These are phyloP conservation scores for Mizuhopecten yessoensis DNA, from an alignment of 1,140 invertebrate genomes.

Conservation along the genomic window DNA sequence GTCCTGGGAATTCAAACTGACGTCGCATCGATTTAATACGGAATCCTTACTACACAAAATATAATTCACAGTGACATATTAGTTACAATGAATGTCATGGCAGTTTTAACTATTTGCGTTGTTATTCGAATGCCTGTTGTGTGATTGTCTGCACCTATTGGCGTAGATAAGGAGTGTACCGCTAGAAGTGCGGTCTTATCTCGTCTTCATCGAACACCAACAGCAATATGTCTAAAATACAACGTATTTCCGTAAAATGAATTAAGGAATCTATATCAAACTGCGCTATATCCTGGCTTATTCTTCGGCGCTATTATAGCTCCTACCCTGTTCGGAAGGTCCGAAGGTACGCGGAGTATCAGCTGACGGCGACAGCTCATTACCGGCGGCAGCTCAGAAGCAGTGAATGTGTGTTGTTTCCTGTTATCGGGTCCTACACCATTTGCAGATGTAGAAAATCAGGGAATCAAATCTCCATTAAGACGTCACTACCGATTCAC, in stretches of 20 bases:
- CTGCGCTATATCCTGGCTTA: too few relatives aligned
- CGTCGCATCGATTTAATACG: background rate
- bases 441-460: background rate
- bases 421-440: background rate
- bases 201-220: too few relatives aligned
- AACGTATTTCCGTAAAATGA: too few relatives aligned
- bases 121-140: background rate
- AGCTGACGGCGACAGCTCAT: background rate
- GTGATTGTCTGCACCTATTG: background rate
- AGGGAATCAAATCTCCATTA: constrained; percentile 21
- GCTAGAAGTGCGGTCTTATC: too few relatives aligned
- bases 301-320: too few relatives aligned
- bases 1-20: background rate
- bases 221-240: too few relatives aligned
- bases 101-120: background rate
- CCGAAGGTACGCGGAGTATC: background rate
- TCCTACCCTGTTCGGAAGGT: too few relatives aligned
- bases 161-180: too few relatives aligned
- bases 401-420: background rate
- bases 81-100: background rate
- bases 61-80: background rate
- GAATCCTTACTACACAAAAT: background rate
- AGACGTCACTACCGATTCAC: constrained; percentile 13
- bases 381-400: background rate
- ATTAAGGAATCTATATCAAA: too few relatives aligned